Percentiles rank a stretch among this genome's conserved stretches.
phyloP scores from a whole-genome alignment of 2,113 vertebrate species.

The Condylura cristata region DNA sequence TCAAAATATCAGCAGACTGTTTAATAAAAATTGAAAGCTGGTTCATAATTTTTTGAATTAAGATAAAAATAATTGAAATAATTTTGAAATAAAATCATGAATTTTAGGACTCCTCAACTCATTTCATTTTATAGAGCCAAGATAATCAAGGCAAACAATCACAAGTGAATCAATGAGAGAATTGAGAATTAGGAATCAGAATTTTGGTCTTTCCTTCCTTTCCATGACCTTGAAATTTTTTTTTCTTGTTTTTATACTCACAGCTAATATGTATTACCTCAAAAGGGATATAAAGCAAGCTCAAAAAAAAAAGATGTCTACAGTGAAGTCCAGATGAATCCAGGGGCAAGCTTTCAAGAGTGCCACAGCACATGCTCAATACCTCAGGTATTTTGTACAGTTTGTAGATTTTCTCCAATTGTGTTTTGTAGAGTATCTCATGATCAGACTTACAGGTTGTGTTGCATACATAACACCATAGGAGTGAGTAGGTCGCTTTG shows the following conservation, averaged over 20 bases:
- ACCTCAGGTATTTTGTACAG: not conserved
- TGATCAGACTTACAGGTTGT: not conserved
- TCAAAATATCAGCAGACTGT: not conserved
- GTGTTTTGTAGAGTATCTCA: not conserved
- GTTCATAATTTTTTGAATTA: not conserved
- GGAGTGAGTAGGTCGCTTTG: not conserved
- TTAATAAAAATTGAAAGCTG: not conserved
- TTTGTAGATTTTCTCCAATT: not conserved
- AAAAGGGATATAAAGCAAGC: not conserved
- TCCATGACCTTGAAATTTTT: not conserved
- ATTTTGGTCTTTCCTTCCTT: not conserved
- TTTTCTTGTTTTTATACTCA: not conserved
- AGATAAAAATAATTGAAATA: not conserved
- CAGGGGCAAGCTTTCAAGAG: not conserved
- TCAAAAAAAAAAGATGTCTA: not conserved
- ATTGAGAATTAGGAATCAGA: not conserved
- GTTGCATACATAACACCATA: not conserved
- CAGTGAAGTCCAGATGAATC: not conserved
- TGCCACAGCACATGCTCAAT: not conserved
- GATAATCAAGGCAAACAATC: not conserved
- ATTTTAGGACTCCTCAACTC: not conserved
- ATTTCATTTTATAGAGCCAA: not conserved
- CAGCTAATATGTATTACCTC: not conserved
- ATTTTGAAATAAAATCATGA: not conserved
- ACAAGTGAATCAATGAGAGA: not conserved